Percentiles rank a stretch among this genome's conserved stretches.
Evolutionary conservation across 2,888 invertebrate species (phyloP).

Genomic region (Philereme transversata): DNA sequence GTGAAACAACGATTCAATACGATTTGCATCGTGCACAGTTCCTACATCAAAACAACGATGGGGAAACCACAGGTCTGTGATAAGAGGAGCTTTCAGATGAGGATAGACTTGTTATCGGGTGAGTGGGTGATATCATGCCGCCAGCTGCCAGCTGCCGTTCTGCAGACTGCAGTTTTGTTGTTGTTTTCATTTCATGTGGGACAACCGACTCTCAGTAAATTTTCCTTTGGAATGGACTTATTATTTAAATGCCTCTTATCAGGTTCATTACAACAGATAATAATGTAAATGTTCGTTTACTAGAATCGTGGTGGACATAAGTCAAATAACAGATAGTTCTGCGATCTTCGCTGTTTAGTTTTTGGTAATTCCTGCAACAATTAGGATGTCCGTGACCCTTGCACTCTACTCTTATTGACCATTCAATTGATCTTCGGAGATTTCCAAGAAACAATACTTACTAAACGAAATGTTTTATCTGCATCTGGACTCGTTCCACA

Average conservation of each 20-base stretch:
- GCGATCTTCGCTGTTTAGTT: constrained; percentile 25
- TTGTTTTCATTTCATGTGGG: constrained; percentile 36
- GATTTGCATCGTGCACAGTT: constrained; percentile 55
- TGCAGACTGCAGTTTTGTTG: constrained; percentile 21
- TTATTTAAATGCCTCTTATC: constrained; percentile 66
- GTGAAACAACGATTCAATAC: constrained; percentile 43
- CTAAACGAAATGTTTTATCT: constrained; percentile 32
- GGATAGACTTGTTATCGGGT: constrained; percentile 62
- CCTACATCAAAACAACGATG: constrained; percentile 62
- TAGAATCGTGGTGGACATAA: constrained; percentile 45
- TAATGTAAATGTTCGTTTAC: constrained; percentile 45
- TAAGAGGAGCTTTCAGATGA: constrained; percentile 65
- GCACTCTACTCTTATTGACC: constrained; percentile 71
- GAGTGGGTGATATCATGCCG: constrained; percentile 66
- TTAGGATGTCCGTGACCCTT: constrained; percentile 73
- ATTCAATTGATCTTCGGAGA: constrained; percentile 73
- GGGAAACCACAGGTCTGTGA: constrained; percentile 74
- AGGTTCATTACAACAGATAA: constrained; percentile 53
- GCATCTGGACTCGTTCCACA: constrained; percentile 18
- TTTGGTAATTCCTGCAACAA: constrained; percentile 58
- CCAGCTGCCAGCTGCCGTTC: constrained; percentile 50
- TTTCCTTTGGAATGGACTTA: constrained; percentile 61
- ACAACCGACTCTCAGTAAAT: constrained; percentile 55
- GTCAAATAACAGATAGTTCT: constrained; percentile 36
- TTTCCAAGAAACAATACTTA: constrained; percentile 57